phyloP scores from a whole-genome alignment of 2,113 vertebrate species.

The Natator depressus region DNA sequence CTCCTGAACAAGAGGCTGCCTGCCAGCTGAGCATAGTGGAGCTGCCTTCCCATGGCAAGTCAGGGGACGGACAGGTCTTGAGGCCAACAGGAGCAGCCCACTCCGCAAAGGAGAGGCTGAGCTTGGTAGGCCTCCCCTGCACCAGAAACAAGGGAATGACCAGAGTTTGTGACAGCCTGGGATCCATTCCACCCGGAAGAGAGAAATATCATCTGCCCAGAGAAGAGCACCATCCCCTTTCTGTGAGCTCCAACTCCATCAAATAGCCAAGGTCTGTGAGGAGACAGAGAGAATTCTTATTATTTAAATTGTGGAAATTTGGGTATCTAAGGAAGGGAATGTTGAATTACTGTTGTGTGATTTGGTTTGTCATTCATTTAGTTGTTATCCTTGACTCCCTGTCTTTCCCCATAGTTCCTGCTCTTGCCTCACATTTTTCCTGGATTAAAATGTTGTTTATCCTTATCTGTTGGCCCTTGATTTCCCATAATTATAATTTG shows the following conservation, averaged over 20 bases:
- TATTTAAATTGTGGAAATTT: neutral
- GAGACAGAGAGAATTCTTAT: neutral
- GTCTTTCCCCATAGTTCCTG: neutral
- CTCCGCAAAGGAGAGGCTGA: neutral
- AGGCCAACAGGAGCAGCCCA: neutral
- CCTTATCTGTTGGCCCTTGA: neutral
- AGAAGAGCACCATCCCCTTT: neutral
- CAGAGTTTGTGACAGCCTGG: neutral
- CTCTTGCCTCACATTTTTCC: neutral
- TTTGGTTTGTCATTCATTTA: neutral
- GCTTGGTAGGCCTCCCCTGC: neutral
- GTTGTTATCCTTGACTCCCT: neutral
- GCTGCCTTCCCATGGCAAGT: neutral
- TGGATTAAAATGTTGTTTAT: neutral
- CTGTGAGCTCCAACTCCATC: neutral
- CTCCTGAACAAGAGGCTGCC: neutral
- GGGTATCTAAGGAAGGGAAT: neutral
- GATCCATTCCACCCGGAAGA: neutral
- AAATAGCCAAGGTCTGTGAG: neutral
- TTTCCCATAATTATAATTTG: neutral
- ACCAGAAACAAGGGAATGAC: neutral
- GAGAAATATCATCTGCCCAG: neutral
- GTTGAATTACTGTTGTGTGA: neutral
- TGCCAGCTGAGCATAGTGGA: rapidly evolving
- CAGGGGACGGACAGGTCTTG: neutral